These are phyloP conservation scores for Amazonetta brasiliensis DNA, from an alignment of 2,797 vertebrate genomes.

Conservation along the genomic window DNA sequence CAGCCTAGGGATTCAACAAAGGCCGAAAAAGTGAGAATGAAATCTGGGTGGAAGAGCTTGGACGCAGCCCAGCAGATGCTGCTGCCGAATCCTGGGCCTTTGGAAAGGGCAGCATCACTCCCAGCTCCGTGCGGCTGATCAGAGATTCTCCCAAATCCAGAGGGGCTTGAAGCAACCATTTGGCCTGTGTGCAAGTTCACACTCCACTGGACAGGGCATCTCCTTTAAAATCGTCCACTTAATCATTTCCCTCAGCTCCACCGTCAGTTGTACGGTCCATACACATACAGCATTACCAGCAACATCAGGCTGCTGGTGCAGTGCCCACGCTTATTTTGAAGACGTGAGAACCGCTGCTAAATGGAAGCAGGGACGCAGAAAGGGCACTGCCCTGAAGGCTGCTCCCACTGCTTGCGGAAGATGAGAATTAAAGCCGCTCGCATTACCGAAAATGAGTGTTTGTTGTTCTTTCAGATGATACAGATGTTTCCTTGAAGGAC, in stretches of 20 bases:
- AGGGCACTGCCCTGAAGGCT: not conserved
- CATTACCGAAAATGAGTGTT: not conserved
- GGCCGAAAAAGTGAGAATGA: not conserved
- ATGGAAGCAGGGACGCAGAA: not conserved
- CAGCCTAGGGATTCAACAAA: not conserved
- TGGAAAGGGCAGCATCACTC: not conserved
- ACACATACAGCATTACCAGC: not conserved
- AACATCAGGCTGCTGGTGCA: not conserved
- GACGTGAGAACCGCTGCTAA: not conserved
- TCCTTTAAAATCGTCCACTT: not conserved
- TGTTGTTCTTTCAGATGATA: not conserved
- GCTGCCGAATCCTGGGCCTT: not conserved
- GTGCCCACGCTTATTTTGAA: conserved; percentile 1
- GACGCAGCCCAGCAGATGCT: not conserved
- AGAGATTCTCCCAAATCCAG: not conserved
- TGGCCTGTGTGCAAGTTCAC: not conserved
- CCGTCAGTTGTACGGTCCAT: not conserved
- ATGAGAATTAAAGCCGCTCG: not conserved
- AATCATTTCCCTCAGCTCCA: conserved; percentile 2
- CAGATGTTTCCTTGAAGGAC: not conserved
- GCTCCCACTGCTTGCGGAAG: not conserved
- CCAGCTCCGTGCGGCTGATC: not conserved
- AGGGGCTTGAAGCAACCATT: not conserved
- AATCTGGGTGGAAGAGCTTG: not conserved
- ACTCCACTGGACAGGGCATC: not conserved